Conservation (phyloP, 2,113 vertebrate species). For the Siniperca knerii region DNA sequence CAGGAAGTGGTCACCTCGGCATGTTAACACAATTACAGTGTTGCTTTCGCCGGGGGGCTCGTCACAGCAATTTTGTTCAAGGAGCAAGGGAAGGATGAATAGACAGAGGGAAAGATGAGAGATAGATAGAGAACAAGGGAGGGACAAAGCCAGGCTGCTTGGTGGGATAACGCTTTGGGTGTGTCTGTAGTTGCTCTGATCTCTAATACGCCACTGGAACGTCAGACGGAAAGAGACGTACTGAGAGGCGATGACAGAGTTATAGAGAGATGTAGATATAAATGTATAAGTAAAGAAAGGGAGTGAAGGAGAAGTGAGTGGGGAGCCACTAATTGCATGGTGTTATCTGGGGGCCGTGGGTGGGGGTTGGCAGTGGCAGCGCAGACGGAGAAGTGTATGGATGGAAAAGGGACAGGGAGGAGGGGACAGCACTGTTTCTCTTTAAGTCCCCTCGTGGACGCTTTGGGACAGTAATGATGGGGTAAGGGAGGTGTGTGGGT, state of each 20-base stretch:
- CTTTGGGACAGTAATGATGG: conserved; percentile 81
- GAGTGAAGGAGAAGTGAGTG: conserved; percentile 57
- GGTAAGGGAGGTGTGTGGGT: conserved; percentile 73
- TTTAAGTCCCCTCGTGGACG: conserved; percentile 62
- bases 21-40: conserved; percentile 69
- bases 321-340: conserved; percentile 82
- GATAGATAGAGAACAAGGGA: conserved; percentile 28
- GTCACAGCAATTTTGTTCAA: conserved; percentile 33
- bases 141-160: conserved; percentile 5
- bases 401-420: conserved; percentile 41
- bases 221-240: conserved; percentile 4
- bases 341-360: conserved; percentile 71
- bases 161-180: conserved; percentile 49
- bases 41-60: conserved; percentile 24
- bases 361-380: conserved; percentile 59
- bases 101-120: conserved; percentile 41
- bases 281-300: conserved; percentile 50
- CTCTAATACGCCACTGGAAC: conserved; percentile 31
- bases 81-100: conserved; percentile 3
- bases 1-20: conserved; percentile 69
- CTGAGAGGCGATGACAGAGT: conserved; percentile 1
- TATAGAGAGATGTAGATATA: conserved; percentile 43
- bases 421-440: conserved; percentile 48
- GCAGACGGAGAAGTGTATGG: conserved; percentile 44
- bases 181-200: conserved; percentile 40